Evolutionary conservation across 2,797 vertebrate species (phyloP).

Genomic region (Carduelis carduelis): DNA sequence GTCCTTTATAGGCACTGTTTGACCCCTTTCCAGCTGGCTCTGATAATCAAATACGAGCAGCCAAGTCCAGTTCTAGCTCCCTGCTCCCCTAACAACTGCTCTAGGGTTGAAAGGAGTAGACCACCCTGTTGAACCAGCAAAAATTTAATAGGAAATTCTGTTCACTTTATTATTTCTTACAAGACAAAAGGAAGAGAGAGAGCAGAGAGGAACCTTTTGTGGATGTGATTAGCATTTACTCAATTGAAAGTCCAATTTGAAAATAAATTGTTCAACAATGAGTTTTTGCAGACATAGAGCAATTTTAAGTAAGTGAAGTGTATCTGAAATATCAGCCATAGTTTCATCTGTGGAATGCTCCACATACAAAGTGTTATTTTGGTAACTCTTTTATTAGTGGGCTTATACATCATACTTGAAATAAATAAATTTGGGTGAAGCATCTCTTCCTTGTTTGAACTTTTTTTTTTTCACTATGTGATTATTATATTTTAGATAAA

Average conservation of each 20-base stretch:
- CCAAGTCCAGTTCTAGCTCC: neutral
- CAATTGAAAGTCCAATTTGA: neutral
- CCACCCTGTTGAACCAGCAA: conserved; percentile 29
- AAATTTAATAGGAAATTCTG: neutral
- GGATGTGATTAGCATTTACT: neutral
- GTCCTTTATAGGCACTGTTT: conserved; percentile 29
- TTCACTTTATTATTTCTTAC: neutral
- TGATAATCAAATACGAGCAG: neutral
- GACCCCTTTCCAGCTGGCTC: conserved; percentile 52
- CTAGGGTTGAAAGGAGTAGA: neutral
- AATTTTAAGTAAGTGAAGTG: neutral
- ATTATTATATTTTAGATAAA: neutral
- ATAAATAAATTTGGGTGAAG: neutral
- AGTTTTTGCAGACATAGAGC: neutral
- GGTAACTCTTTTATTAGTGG: neutral
- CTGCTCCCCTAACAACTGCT: neutral
- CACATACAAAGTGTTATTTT: neutral
- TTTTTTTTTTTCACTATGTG: neutral
- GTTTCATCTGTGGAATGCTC: neutral
- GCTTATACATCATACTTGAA: neutral
- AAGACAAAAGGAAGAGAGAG: neutral
- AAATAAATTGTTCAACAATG: neutral
- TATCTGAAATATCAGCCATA: neutral
- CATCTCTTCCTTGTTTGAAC: neutral
- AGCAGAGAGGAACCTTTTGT: neutral